Base-by-base conservation (phyloP, 2,888 invertebrate species). In the Xanthia togata region DNA sequence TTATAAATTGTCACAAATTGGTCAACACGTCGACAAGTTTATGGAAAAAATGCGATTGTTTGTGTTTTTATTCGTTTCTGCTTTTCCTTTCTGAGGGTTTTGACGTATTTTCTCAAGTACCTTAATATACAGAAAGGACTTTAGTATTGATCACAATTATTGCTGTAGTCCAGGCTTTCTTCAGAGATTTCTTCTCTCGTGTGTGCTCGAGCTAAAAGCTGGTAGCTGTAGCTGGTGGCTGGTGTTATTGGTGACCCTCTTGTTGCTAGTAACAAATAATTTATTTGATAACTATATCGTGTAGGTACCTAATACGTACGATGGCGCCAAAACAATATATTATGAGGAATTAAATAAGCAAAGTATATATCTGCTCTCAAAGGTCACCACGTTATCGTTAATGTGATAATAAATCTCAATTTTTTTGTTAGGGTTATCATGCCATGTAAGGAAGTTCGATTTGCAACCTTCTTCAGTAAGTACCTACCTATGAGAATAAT, bases 401-500 rank as follows among this genome's bases (percentile, higher is more conserved):
- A 44, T 41, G 55, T 55, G 4, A 60, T 23, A 23, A 63, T 47
- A 11, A 9, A 26, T 23, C 12, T 41, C 3, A 1, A n/a, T 38
- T 31, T 64, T 57, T 75, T 64, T 47, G 3, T 47, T 5, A 31
- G 44, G 26, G 17, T 72, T 72, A 73, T 73, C 73, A 31, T 50
- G n/a, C 1, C n/a, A 53, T 60, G 38, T 41, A 31, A 50, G 60
- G 73, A 73, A 60, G 60, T 38, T 20, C 8, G 23, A 50, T 60
- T 50, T 38, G 26, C 47, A 73, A 17, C 23, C 47, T 47, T 35
- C 11, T 26, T 20, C n/a, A 35, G n/a, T 57, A 50, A 23, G 5
- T 20, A 50, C 20, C 20, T 63, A 62, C 12, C 0, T 69, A 57
- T 44, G 2, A 31, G n/a, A 12, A 62, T 60, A 31, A 20, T n/a